Evolutionary conservation across 2,888 invertebrate genomes (phyloP).

Genomic region (Chamaedrilus cognettii): DNA sequence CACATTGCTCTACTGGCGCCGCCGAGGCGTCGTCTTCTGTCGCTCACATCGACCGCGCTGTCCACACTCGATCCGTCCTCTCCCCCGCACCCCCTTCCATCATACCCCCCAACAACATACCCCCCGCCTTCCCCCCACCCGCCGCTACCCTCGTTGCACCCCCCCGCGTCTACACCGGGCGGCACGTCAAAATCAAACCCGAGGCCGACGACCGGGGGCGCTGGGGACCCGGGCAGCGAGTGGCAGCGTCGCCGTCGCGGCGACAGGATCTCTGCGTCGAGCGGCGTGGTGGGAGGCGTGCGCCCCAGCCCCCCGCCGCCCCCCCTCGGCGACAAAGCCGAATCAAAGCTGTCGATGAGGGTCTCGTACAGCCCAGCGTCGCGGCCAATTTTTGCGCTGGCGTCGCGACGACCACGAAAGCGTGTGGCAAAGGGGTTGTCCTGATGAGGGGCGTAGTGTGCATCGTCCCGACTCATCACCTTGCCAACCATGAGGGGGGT

Average conservation of each 20-base stretch:
- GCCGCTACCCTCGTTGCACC: no score
- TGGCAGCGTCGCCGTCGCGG: constrained; percentile 43
- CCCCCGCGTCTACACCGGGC: not conserved
- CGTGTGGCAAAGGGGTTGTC: constrained; percentile 46
- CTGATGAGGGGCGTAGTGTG: constrained; percentile 58
- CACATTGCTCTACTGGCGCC: not conserved
- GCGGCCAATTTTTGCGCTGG: constrained; percentile 47
- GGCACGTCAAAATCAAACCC: not conserved
- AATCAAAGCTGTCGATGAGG: not conserved
- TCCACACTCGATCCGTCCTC: constrained; percentile 35
- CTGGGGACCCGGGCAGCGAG: constrained; percentile 55
- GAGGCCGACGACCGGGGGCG: not conserved
- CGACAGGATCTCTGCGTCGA: constrained; percentile 45
- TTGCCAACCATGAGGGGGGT: constrained; percentile 74
- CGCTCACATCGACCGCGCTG: constrained; percentile 35
- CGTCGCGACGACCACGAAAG: constrained; percentile 50
- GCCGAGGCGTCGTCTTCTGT: not conserved
- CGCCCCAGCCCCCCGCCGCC: constrained; percentile 65
- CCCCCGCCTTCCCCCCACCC: constrained; percentile 16
- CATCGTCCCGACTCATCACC: constrained; percentile 71
- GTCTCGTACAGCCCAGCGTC: constrained; percentile 28
- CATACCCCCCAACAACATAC: no score
- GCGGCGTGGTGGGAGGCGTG: constrained; percentile 47
- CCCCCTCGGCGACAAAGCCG: constrained; percentile 26
- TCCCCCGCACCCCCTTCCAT: constrained; percentile 21